Evolutionary conservation across 2,113 vertebrate genomes (phyloP).

Genomic region (Cephalopterus ornatus): DNA sequence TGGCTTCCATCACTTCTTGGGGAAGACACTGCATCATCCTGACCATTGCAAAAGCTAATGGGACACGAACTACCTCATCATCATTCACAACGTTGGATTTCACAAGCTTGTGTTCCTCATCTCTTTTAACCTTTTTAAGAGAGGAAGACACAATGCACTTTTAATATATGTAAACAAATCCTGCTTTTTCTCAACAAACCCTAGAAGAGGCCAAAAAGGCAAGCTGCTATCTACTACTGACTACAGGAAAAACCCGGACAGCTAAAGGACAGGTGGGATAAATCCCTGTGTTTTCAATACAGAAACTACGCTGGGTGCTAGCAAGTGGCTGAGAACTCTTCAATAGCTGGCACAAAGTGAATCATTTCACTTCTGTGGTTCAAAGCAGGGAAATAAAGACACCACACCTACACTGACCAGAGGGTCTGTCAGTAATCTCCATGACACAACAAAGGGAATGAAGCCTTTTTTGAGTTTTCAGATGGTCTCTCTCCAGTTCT

Average conservation of each 20-base stretch:
- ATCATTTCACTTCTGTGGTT: background rate
- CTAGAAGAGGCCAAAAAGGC: background rate
- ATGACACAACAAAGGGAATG: background rate
- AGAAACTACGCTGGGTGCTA: background rate
- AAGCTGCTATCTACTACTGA: background rate
- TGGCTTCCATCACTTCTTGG: slow-evolving; percentile 85
- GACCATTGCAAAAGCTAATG: slow-evolving; percentile 94
- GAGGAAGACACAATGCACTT: background rate
- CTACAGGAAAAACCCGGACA: background rate
- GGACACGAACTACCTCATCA: slow-evolving; percentile 89
- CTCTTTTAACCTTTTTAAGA: slow-evolving; percentile 84
- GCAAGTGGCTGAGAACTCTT: background rate
- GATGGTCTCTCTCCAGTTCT: background rate
- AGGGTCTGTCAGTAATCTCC: background rate
- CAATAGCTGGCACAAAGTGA: background rate
- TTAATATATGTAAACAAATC: background rate
- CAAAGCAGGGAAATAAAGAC: background rate
- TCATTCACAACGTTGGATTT: slow-evolving; percentile 90
- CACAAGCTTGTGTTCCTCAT: slow-evolving; percentile 91
- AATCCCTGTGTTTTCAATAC: background rate
- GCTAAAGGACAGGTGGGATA: background rate
- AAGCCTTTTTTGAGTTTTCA: background rate
- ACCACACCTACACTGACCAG: background rate
- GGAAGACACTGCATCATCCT: slow-evolving; percentile 94
- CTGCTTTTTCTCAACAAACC: background rate